Conservation (phyloP, 2,888 invertebrate genomes). For the Euproctis similis region DNA sequence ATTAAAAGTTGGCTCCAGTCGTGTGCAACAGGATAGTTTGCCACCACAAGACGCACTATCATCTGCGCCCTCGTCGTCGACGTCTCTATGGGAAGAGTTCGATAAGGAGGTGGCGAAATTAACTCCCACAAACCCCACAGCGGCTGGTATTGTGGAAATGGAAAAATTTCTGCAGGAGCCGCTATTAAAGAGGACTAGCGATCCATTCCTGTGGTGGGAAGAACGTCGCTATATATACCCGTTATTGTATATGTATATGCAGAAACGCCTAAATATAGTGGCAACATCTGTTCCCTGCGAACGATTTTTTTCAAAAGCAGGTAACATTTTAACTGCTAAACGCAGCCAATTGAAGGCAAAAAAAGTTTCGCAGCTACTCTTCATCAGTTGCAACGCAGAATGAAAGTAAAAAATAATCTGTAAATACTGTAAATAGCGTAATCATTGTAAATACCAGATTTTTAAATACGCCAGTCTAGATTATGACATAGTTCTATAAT, state of each 20-base stretch:
- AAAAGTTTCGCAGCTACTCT: neutral
- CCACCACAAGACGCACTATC: neutral
- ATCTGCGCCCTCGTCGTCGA: neutral
- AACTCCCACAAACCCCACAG: slow-evolving; percentile 1
- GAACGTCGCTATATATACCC: neutral
- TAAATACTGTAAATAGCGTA: too few species aligned
- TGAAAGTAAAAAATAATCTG: too few species aligned
- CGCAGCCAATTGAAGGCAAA: neutral
- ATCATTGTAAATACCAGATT: too few species aligned
- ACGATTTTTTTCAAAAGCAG: too few species aligned
- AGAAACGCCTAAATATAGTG: neutral
- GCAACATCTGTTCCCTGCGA: neutral
- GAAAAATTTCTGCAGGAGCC: slow-evolving; percentile 8
- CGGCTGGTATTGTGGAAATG: slow-evolving; percentile 7
- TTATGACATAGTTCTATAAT: too few species aligned
- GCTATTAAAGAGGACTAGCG: neutral
- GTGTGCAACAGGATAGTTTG: neutral
- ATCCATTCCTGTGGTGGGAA: neutral
- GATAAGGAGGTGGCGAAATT: slow-evolving; percentile 2
- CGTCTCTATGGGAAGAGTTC: slow-evolving; percentile 3
- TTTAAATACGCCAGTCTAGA: too few species aligned
- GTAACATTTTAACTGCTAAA: too few species aligned
- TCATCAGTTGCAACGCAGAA: too few species aligned
- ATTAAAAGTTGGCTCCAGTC: neutral
- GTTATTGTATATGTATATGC: neutral